Evolutionary conservation across 2,113 vertebrate genomes (phyloP), one percentile per base, ranked within the genome.

Genomic region (Fregetta grallaria): DNA sequence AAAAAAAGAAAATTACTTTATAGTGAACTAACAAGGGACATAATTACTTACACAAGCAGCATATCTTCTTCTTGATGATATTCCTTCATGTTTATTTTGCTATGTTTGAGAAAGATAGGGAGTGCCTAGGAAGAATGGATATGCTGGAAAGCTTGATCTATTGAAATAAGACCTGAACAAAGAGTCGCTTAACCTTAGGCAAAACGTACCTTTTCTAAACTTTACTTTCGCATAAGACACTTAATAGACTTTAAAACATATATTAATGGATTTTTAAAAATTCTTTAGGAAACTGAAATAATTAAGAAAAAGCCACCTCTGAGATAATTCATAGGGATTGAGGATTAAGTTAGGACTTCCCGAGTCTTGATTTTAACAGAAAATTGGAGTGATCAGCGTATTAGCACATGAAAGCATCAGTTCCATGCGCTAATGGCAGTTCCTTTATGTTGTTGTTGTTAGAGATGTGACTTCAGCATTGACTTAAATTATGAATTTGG

Each of bases 401-500:
- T 97, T 94, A 95, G 80, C 97, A 97, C 93, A 95, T 95, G 95
- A 97, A 96, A 97, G 95, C 74, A 85, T 71, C 90, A 82, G 71
- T 82, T 89, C 67, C 81, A 65, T 7, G 27, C 67, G 20, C 79
- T 97, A 97, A 97, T 80, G 81, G 94, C 94, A 96, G 92, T 34
- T 94, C 67, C 94, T 96, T 96, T 95, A 93, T 77, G 79, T 74
- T 96, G 93, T 87, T 96, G 92, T 92, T 91, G 63, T 93, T 96
- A 92, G 80, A 87, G 75, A 96, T 71, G 49, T 78, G 95, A 96
- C 91, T 97, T 96, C 90, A 96, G 94, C 81, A 10, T 86, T 91
- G 93, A 96, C 93, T 96, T 95, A 93, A 97, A 97, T 96, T 95
- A 96, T 94, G 83, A 96, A 95, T 90, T 92, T 94, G 88, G 93